phyloP scores from a whole-genome alignment of 1,140 invertebrate genomes.

The Bombus ignitus region DNA sequence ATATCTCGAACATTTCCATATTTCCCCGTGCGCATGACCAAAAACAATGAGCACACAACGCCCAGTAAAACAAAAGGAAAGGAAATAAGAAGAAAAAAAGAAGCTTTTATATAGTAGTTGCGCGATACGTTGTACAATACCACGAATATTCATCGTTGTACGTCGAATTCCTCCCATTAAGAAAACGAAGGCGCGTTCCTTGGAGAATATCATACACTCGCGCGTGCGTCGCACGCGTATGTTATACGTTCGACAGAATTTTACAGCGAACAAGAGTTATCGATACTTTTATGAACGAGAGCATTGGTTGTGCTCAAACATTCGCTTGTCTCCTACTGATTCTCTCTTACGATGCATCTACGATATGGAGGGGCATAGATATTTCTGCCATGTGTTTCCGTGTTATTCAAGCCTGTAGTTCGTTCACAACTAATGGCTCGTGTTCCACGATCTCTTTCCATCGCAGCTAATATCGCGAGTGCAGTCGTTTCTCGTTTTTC shows the following conservation, averaged over 20 bases:
- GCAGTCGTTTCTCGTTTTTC: not conserved
- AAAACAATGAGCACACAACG: not conserved
- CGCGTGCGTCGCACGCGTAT: too few species aligned
- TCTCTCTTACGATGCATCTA: constrained; percentile 2
- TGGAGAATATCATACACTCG: not conserved
- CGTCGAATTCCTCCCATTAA: not conserved
- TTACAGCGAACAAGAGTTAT: not conserved
- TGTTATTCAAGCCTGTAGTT: not conserved
- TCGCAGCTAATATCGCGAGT: constrained; percentile 39
- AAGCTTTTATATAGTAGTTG: constrained; percentile 1
- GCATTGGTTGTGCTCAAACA: not conserved
- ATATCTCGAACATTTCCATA: not conserved
- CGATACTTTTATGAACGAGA: constrained; percentile 32
- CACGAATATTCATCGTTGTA: not conserved
- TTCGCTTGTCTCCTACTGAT: not conserved
- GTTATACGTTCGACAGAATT: not conserved
- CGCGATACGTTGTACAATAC: not conserved
- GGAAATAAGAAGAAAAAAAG: not conserved
- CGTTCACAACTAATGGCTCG: not conserved
- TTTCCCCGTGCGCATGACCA: not conserved
- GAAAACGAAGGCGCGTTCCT: not conserved
- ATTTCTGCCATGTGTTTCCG: not conserved
- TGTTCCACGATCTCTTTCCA: not conserved
- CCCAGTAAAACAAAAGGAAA: not conserved
- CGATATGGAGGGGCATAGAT: not conserved